Base-by-base conservation (phyloP, 2,888 invertebrate species). In the Mimas tiliae region DNA sequence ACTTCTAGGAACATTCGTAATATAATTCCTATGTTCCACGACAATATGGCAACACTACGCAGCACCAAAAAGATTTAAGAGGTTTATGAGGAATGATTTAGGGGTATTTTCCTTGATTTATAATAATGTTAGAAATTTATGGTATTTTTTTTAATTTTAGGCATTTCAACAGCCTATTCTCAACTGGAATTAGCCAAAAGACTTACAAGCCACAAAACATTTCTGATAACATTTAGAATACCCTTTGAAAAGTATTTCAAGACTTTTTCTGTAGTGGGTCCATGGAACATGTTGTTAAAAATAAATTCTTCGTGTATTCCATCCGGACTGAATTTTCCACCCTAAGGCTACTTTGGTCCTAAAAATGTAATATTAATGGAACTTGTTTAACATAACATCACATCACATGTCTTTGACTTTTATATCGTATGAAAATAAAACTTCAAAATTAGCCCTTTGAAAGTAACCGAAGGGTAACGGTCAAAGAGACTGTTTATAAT, bases 71-170 rank as follows among this genome's bases (percentile, higher is more conserved):
- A 48, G 48, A 48, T 48, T 16, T 16, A 16, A 48, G 48, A 48
- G 48, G 7, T 48, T 48, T 48, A 48, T 16, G 48, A 48, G 48
- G 16, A 48, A 48, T 16, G 48, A 48, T 48, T 48, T 48, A 48
- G 16, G 12, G 48, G n/a, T 16, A 48, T 48, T 48, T 48, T 48
- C 16, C 16, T n/a, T 48, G 48, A 48, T 48, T 48, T 48, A 48
- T 48, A n/a, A n/a, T n/a, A n/a, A n/a, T n/a, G n/a, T n/a, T n/a
- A n/a, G n/a, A n/a, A n/a, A n/a, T n/a, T n/a, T n/a, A n/a, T n/a
- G n/a, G n/a, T n/a, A n/a, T n/a, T n/a, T n/a, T n/a, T n/a, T n/a
- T n/a, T n/a, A n/a, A n/a, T 48, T 48, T 6, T 0, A 48, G 48
- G 16, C 16, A 48, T n/a, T 48, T 47, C 16, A 48, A 38, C 8